A percentile compares a stretch with the other conserved stretches of the same genome.
phyloP scores from a whole-genome alignment of 2,888 invertebrate species.

The Doris montereyensis region DNA sequence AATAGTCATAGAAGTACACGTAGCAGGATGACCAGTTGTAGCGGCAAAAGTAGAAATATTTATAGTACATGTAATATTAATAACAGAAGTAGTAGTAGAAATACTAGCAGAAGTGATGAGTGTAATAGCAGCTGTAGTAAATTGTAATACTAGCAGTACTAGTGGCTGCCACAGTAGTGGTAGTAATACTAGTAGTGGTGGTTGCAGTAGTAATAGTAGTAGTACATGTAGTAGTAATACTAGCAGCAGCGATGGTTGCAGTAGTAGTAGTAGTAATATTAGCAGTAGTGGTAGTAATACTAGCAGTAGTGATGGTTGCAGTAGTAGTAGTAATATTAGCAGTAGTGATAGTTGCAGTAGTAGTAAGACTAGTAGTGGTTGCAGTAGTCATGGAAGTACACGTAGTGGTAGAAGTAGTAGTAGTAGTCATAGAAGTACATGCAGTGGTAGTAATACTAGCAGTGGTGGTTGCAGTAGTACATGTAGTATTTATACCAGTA shows the following conservation, averaged over 20 bases:
- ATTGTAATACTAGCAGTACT: slow-evolving; percentile 12
- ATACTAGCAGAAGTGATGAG: slow-evolving; percentile 37
- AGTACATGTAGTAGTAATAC: slow-evolving; percentile 4
- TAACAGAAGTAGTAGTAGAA: slow-evolving; percentile 10
- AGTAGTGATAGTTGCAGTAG: too few relatives aligned
- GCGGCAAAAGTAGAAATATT: slow-evolving; percentile 13
- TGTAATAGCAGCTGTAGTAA: slow-evolving; percentile 13
- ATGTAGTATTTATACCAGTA: too few relatives aligned
- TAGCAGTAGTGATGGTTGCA: too few relatives aligned
- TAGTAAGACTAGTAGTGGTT: too few relatives aligned
- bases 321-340: too few relatives aligned
- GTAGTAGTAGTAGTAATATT: slow-evolving; percentile 17
- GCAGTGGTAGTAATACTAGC: background rate
- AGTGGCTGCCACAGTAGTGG: slow-evolving; percentile 15
- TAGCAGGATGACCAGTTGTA: slow-evolving; percentile 30
- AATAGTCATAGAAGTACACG: slow-evolving; percentile 24
- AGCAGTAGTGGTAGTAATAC: too few relatives aligned
- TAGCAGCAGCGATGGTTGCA: slow-evolving; percentile 1
- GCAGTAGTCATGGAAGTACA: slow-evolving; percentile 2
- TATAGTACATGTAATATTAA: slow-evolving; percentile 7
- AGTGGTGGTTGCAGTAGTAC: too few relatives aligned
- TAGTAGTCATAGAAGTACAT: slow-evolving; percentile 14
- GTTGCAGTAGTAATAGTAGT: slow-evolving; percentile 12
- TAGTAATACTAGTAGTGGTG: background rate
- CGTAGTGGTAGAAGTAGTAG: slow-evolving; percentile 9